Percentiles rank a stretch among this genome's conserved stretches.
phyloP scores from a whole-genome alignment of 2,888 invertebrate species.

The Diplolepis rosae region DNA sequence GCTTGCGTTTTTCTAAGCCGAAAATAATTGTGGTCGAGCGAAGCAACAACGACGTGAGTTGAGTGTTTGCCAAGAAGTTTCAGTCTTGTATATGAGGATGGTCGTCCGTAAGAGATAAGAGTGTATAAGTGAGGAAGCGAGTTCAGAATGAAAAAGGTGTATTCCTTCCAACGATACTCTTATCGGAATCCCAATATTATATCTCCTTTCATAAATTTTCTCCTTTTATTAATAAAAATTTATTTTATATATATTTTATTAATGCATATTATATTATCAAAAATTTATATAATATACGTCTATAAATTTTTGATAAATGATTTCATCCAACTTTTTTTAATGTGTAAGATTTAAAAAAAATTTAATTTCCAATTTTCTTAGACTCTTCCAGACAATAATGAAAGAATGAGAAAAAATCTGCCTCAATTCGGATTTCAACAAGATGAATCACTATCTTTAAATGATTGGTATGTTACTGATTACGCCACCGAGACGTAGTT shows the following conservation, averaged over 20 bases:
- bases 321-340: too few relatives aligned
- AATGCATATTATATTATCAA: too few relatives aligned
- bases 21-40: constrained; percentile 64
- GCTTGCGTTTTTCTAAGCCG: constrained; percentile 58
- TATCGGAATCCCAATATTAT: not conserved
- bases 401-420: too few relatives aligned
- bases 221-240: constrained; percentile 1
- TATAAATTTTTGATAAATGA: too few relatives aligned
- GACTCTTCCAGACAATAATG: too few relatives aligned
- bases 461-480: too few relatives aligned
- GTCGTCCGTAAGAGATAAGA: not conserved
- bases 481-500: too few relatives aligned
- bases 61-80: constrained; percentile 62
- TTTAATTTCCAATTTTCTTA: too few relatives aligned
- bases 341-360: too few relatives aligned
- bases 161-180: not conserved
- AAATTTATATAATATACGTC: too few relatives aligned
- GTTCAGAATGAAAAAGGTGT: constrained; percentile 14
- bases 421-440: too few relatives aligned
- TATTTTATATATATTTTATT: not conserved
- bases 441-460: too few relatives aligned
- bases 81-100: constrained; percentile 22
- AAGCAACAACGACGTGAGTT: constrained; percentile 57
- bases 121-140: constrained; percentile 24
- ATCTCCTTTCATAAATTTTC: constrained; percentile 20